These are phyloP conservation scores for Parnassius mnemosyne DNA, from an alignment of 2,888 invertebrate genomes.

Conservation along the genomic window DNA sequence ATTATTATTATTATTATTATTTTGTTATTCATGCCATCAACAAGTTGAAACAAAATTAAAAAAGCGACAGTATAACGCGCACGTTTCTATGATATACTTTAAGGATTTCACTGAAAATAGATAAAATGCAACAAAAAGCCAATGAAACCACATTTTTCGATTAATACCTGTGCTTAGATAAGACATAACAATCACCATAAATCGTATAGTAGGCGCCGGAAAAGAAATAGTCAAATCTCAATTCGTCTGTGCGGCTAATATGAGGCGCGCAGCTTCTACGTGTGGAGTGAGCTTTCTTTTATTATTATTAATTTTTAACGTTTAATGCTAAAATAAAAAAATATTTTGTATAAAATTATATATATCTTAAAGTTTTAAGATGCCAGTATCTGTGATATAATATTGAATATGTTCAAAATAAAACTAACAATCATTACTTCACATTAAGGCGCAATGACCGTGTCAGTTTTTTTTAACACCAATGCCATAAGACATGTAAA, in stretches of 20 bases:
- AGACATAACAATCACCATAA: slow-evolving; percentile 30
- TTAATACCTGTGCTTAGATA: slow-evolving; percentile 23
- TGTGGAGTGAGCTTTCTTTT: slow-evolving; percentile 5
- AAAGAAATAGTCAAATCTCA: slow-evolving; percentile 26
- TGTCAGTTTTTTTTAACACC: slow-evolving; percentile 13
- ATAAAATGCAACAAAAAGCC: slow-evolving; percentile 15
- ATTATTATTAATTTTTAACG: too few relatives aligned
- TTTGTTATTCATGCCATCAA: too few relatives aligned
- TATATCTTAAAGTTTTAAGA: too few relatives aligned
- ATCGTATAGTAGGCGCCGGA: slow-evolving; percentile 29
- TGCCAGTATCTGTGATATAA: background rate
- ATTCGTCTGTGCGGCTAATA: slow-evolving; percentile 1
- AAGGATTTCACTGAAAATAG: slow-evolving; percentile 19
- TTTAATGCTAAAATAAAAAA: too few relatives aligned
- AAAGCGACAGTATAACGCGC: background rate
- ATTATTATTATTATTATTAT: too few relatives aligned
- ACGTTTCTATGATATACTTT: slow-evolving; percentile 12
- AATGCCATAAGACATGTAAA: slow-evolving; percentile 37
- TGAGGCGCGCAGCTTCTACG: background rate
- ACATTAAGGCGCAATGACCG: background rate
- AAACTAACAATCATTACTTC: slow-evolving; percentile 28
- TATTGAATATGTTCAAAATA: background rate
- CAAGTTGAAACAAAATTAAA: too few relatives aligned
- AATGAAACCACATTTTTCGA: slow-evolving; percentile 20
- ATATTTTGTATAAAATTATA: too few relatives aligned